phyloP scores from a whole-genome alignment of 2,797 vertebrate genomes.

The Tadarida brasiliensis region DNA sequence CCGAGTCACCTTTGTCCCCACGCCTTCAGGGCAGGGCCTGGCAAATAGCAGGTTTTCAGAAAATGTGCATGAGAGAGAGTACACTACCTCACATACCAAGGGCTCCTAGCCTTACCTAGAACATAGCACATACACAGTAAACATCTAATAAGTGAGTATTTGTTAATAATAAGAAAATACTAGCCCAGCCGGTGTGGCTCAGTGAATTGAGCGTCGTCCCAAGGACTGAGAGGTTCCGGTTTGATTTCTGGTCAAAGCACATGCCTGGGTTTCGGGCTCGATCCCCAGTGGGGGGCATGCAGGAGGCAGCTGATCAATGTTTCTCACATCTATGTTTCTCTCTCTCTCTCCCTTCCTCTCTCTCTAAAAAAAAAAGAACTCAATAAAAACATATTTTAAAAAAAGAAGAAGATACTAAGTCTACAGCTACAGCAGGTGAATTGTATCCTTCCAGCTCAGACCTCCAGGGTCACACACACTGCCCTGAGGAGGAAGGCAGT shows the following conservation, averaged over 20 bases:
- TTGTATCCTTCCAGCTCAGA: not conserved
- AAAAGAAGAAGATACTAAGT: not conserved
- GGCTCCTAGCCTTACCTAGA: not conserved
- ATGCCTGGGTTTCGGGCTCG: no score
- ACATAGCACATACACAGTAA: not conserved
- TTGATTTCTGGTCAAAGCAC: no score
- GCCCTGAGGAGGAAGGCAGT: not conserved
- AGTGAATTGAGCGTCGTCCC: no score
- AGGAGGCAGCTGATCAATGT: no score
- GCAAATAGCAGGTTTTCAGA: not conserved
- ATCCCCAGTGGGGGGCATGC: no score
- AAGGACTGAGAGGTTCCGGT: no score
- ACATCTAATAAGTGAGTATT: not conserved
- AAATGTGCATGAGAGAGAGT: not conserved
- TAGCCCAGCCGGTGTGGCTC: no score
- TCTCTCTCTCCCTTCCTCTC: no score
- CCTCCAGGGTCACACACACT: not conserved
- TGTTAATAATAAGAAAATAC: not conserved
- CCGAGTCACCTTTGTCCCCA: not conserved
- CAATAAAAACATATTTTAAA: no score
- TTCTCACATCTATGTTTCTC: no score
- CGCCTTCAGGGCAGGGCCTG: not conserved
- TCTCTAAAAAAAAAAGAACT: no score
- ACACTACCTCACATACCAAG: not conserved
- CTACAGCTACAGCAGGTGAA: not conserved